phyloP scores from a whole-genome alignment of 35 echinoderm and acorn worm species.

The Patiria miniata region DNA sequence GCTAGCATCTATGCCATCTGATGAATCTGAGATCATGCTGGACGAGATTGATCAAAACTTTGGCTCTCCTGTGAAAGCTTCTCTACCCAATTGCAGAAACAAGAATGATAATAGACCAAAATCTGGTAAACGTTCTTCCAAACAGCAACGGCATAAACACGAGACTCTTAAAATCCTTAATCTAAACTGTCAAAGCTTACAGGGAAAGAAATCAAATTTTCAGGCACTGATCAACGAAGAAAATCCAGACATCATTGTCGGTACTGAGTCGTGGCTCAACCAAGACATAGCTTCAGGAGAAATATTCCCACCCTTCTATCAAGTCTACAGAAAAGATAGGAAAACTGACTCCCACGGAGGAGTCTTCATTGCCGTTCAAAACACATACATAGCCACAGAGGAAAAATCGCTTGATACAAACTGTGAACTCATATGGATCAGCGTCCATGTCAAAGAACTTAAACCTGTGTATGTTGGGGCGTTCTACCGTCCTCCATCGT shows the following conservation, averaged over 20 bases:
- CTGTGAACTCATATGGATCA: constrained; percentile 1
- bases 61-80: too few species aligned
- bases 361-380: constrained; percentile 31
- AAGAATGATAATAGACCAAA: too few species aligned
- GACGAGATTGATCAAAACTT: too few species aligned
- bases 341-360: not conserved
- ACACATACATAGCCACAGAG: constrained; percentile 23
- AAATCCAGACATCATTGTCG: constrained; percentile 11
- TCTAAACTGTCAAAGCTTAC: constrained; percentile 1
- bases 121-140: too few species aligned
- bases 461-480: not conserved
- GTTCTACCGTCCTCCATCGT: constrained; percentile 38
- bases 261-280: constrained; percentile 40
- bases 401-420: not conserved
- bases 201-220: not conserved
- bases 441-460: not conserved
- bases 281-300: not conserved
- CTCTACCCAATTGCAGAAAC: too few species aligned
- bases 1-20: too few species aligned
- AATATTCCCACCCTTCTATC: constrained; percentile 6
- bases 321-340: constrained; percentile 35
- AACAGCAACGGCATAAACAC: too few species aligned
- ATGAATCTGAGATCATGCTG: too few species aligned
- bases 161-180: not conserved
- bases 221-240: not conserved